Base-by-base conservation (phyloP, 1,140 invertebrate species). In the Trichoplusia ni region DNA sequence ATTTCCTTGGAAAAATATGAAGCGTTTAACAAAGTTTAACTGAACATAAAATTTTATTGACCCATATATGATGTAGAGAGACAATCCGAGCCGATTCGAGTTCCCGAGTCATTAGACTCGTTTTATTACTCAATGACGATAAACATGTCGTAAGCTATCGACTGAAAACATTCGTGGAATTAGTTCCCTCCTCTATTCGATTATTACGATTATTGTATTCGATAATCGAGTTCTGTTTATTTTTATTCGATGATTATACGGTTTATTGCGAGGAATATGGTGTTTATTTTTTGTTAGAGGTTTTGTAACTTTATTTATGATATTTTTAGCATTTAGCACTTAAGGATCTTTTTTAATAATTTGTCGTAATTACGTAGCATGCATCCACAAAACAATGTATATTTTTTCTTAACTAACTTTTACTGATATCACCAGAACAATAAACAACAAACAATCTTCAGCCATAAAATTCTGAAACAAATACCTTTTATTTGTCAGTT, bases 11-110 rank as follows among this genome's bases (percentile, higher is more conserved):
- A 49, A 46, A 47, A 59, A 73, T 74, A 73, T 66, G 69, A 59
- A 74, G 58, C 84, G 69, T 84, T 87, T 86, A 89, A 86, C 77
- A 75, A 82, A 88, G 75, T 90, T 86, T 86, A 87, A 87, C 82
- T 85, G 76, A 69, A 85, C 82, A 89, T 90, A 89, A 90, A 90
- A 89, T 88, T 89, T 90, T 90, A 90, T 89, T 84, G 76, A 83
- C 78, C 82, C 80, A 79, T 89, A 86, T 87, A 90, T 86, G 86
- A 90, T 82, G 84, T 90, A 89, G 79, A 86, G 76, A 87, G 77
- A 86, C 84, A 89, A 84, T 88, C 67, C 72, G 69, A 56, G 74
- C 77, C 71, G 38, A 79, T 60, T 75, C 73, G 75, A 83, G 72
- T 77, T 86, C 78, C 71, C 83, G 82, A 79, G 77, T 90, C 87